These are phyloP conservation scores for Myathropa florea DNA, from an alignment of 2,888 invertebrate genomes.

Conservation along the genomic window DNA sequence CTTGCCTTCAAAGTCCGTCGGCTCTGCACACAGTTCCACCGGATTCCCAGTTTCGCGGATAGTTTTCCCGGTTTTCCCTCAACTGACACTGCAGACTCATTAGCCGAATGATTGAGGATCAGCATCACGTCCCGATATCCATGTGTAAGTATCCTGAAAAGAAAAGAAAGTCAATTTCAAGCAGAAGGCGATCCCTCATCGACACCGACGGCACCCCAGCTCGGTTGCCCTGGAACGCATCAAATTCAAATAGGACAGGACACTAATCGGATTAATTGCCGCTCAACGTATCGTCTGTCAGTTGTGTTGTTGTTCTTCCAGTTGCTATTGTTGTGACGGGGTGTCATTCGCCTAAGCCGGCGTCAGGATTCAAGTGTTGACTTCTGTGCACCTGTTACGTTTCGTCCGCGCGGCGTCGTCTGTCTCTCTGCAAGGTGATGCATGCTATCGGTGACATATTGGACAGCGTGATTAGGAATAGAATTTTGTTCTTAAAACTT, in stretches of 20 bases:
- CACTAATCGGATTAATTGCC: conserved; percentile 67
- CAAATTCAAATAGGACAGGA: conserved; percentile 48
- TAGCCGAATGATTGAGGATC: conserved; percentile 78
- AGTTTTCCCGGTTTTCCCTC: neutral
- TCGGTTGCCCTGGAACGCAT: conserved; percentile 36
- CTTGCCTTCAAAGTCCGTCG: conserved; percentile 79
- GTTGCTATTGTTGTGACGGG: conserved; percentile 44
- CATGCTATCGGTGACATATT: conserved; percentile 71
- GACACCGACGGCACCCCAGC: conserved; percentile 21
- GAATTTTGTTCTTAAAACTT: conserved; percentile 72
- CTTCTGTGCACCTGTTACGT: conserved; percentile 67
- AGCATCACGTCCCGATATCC: conserved; percentile 79
- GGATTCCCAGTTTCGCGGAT: neutral
- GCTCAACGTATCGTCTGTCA: conserved; percentile 37
- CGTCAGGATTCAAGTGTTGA: conserved; percentile 60
- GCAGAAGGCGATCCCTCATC: conserved; percentile 63
- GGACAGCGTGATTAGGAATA: conserved; percentile 73
- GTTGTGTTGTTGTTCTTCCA: conserved; percentile 7
- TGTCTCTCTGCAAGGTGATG: conserved; percentile 51
- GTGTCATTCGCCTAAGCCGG: conserved; percentile 45
- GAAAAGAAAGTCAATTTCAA: neutral
- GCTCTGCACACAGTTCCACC: conserved; percentile 25
- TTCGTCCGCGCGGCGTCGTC: conserved; percentile 18
- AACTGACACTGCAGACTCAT: neutral
- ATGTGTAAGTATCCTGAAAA: conserved; percentile 78